Base-by-base conservation (phyloP, 2,888 invertebrate genomes). In the Ypsolopha scabrella region DNA sequence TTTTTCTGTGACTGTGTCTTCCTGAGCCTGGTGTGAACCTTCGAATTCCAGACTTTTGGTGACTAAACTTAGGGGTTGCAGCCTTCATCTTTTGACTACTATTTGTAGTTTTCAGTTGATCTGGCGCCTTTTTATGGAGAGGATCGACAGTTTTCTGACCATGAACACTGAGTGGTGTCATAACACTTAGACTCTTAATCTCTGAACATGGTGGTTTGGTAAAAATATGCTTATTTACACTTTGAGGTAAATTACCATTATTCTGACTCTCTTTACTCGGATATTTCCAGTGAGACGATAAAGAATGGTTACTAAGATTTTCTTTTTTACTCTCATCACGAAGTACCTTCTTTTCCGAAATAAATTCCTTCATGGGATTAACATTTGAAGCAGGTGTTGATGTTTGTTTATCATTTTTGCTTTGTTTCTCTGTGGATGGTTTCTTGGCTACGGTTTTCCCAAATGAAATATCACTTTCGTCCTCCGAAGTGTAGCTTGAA, bases 1-100 rank as follows among this genome's bases (percentile, higher is more conserved):
- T 68, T 54, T 77, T 82, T 57, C 71, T 80, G 2, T 72, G 63
- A 60, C 75, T 77, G 37, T 66, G 62, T 48, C 65, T 64, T 3
- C 65, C 63, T 10, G 83, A 83, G 1, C 76, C 70, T 0, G 81
- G 80, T 6, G 82, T 79, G 51, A 76, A 82, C 54, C 60, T 78
- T 39, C 82, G 64, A 24, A 82, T 78, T 7, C 82, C 81, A 6
- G 78, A 65, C 53, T 82, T 83, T 37, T 24, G 24, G 24, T 24
- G 24, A 24, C 24, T 24, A 24, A 83, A 77, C 57, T 72, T 75
- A 14, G 82, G 83, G 10, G 83, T 83, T 1, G 67, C 69, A 6
- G 67, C 64, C 58, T 76, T 81, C 1, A 60, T 52, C 59, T 78
- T 80, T 14, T 71, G 72, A 36, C 53, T 57, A 61, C 67, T 74